A percentile compares a stretch with the other conserved stretches of the same genome.
phyloP scores from a whole-genome alignment of 1,140 invertebrate species.

The Formica selysi region DNA sequence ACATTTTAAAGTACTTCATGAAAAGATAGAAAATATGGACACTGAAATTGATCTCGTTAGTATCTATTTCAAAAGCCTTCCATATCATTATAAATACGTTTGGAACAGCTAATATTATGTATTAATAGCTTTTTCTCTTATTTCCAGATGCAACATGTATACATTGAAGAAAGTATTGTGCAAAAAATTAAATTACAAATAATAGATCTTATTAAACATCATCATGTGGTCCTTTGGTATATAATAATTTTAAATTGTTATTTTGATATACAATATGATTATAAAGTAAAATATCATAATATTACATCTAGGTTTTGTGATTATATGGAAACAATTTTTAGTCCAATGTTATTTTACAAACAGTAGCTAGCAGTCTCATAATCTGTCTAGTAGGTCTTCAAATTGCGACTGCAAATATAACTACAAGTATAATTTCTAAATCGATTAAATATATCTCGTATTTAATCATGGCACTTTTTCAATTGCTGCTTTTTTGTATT shows the following conservation, averaged over 20 bases:
- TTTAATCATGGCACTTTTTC: slow-evolving; percentile 77
- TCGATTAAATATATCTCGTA: slow-evolving; percentile 72
- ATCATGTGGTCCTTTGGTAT: slow-evolving; percentile 71
- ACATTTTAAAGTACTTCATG: slow-evolving; percentile 73
- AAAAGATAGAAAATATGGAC: slow-evolving; percentile 67
- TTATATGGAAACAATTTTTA: slow-evolving; percentile 76
- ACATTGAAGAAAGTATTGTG: slow-evolving; percentile 9
- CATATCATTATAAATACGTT: neutral
- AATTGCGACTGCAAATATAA: slow-evolving; percentile 68
- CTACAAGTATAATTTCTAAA: slow-evolving; percentile 58
- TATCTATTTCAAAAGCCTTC: neutral
- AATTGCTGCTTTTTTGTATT: slow-evolving; percentile 78
- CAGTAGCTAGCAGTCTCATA: slow-evolving; percentile 75
- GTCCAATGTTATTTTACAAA: slow-evolving; percentile 76
- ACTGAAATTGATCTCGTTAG: slow-evolving; percentile 37
- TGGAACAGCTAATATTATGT: neutral
- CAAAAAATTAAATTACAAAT: slow-evolving; percentile 61
- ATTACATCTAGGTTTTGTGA: slow-evolving; percentile 73
- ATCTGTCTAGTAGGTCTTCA: slow-evolving; percentile 78
- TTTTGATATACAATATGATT: neutral
- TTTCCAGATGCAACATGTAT: slow-evolving; percentile 3
- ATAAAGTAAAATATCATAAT: neutral
- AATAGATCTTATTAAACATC: slow-evolving; percentile 68
- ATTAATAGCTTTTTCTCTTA: neutral
- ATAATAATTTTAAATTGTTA: slow-evolving; percentile 38